Base-by-base conservation (phyloP, 2,113 vertebrate species). In the Seriola rivoliana region DNA sequence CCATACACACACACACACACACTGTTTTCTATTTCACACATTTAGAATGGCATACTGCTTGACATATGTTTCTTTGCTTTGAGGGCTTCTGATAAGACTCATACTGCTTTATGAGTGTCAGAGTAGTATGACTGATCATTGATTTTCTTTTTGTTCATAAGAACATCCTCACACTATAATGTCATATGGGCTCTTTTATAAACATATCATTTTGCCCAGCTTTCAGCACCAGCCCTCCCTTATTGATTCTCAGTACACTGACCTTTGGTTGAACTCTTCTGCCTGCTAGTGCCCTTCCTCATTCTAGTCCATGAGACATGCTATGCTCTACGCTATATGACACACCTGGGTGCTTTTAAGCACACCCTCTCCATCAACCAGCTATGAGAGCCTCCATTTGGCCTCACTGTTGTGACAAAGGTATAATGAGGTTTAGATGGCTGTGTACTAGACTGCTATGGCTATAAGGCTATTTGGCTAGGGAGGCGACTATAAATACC, bases 401-500 rank as follows among this genome's bases (percentile, higher is more conserved):
- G 89, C 91, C 88, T 91, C 89, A 91, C 88, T 89, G 92, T 91
- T 93, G 89, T 93, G 92, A 92, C 92, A 92, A 92, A 92, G 91
- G 93, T 92, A 91, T 95, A 95, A 95, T 95, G 94, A 95, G 93
- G 91, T 92, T 92, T 95, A 93, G 94, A 95, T 95, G 94, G 93
- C 88, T 88, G 79, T 93, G 90, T 92, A 92, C 90, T 88, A 92
- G 81, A 88, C 89, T 66, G 80, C 91, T 76, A 93, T 88, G 82
- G 91, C 92, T 90, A 72, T 91, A 93, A 80, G 89, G 90, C 92
- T 88, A 91, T 94, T 93, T 93, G 89, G 91, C 90, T 87, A 85
- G 76, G 84, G 77, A 85, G 88, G 78, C 58, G 65, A 90, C 92
- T 86, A 95, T 95, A 95, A 95, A 95, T 95, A 95, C 93, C 89